These are phyloP conservation scores for Spatulosminthurus flaviceps DNA, from an alignment of 2,888 invertebrate species.

Conservation along the genomic window DNA sequence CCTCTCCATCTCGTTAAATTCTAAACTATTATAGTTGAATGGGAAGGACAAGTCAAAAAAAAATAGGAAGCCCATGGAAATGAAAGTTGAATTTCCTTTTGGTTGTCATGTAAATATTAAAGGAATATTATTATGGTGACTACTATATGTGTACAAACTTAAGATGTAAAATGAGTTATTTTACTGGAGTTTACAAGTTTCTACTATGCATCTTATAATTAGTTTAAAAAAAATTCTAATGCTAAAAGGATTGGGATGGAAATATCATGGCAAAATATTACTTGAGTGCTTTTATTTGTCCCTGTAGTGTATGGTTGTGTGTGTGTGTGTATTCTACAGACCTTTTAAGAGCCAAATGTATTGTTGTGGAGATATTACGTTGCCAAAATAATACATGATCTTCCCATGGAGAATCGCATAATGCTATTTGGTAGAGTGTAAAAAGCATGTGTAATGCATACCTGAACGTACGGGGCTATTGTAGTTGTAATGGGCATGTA, in stretches of 20 bases:
- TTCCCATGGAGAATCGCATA: slow-evolving; percentile 6
- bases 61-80: background rate
- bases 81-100: background rate
- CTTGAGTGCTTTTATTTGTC: too few species aligned
- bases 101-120: background rate
- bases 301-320: too few species aligned
- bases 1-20: background rate
- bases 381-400: background rate
- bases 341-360: background rate
- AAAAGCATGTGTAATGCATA: background rate
- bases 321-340: too few species aligned
- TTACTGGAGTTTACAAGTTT: too few species aligned
- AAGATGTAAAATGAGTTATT: too few species aligned
- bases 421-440: background rate
- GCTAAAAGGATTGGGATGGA: too few species aligned
- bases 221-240: too few species aligned
- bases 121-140: too few species aligned
- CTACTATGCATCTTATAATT: too few species aligned
- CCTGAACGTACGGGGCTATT: background rate
- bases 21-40: background rate
- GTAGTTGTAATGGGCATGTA: slow-evolving; percentile 6
- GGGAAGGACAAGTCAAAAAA: background rate
- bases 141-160: too few species aligned
- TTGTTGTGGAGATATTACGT: background rate
- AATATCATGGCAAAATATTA: too few species aligned